These are phyloP conservation scores for Bagarius yarrelli DNA, from an alignment of 2,113 vertebrate species.

Conservation along the genomic window DNA sequence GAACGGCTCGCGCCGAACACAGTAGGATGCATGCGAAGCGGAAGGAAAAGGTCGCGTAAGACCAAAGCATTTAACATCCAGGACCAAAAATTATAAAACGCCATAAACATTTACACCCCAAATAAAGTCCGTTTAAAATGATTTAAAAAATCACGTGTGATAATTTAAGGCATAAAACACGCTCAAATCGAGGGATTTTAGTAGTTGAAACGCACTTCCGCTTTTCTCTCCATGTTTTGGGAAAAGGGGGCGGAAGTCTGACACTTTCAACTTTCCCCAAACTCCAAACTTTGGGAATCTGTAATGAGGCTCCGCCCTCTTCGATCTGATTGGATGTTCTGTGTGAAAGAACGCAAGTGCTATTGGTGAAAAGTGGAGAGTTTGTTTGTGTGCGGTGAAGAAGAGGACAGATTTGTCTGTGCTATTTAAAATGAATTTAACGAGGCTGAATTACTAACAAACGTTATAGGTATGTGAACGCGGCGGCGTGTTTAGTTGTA, in stretches of 20 bases:
- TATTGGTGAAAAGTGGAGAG: not conserved
- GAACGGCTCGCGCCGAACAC: not conserved
- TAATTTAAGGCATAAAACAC: not conserved
- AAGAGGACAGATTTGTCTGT: not conserved
- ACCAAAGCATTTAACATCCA: conserved; percentile 6
- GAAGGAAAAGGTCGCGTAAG: not conserved
- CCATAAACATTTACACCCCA: not conserved
- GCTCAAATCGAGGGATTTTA: not conserved
- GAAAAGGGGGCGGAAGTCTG: not conserved
- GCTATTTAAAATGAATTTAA: not conserved
- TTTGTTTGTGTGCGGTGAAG: not conserved
- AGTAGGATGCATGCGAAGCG: not conserved
- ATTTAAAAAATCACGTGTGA: not conserved
- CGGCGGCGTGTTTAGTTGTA: no score
- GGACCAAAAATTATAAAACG: not conserved
- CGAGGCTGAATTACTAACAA: not conserved
- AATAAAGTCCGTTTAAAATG: no score
- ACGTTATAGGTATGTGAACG: not conserved
- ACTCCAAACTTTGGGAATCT: conserved; percentile 9
- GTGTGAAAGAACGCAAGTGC: no score
- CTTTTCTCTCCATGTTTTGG: not conserved
- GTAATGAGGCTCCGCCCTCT: not conserved
- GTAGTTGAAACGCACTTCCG: not conserved
- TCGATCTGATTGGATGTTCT: not conserved
- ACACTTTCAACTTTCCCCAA: not conserved